These are phyloP conservation scores for Orius insidiosus DNA, from an alignment of 1,140 invertebrate species.

Conservation along the genomic window DNA sequence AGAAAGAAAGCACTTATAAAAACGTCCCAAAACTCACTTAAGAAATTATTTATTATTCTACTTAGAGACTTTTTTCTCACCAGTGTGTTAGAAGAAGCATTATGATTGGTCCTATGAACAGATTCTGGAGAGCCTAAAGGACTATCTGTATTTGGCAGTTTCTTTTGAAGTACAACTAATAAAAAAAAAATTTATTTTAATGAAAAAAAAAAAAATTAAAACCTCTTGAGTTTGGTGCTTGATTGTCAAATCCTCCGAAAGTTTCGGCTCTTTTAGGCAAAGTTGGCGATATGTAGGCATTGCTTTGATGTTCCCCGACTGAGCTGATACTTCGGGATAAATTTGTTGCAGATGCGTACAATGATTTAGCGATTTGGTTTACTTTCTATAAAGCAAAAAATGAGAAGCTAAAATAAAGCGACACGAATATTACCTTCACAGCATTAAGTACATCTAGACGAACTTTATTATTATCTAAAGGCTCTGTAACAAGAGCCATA, in stretches of 20 bases:
- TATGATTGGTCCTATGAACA: neutral
- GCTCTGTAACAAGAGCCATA: conserved; percentile 35
- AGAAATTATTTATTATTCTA: neutral
- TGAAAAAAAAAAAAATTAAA: no score
- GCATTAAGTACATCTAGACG: conserved; percentile 51
- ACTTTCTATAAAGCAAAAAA: no score
- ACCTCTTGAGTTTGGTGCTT: no score
- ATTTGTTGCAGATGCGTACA: conserved; percentile 49
- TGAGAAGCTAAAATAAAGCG: no score
- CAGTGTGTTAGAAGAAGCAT: neutral
- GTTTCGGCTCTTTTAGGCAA: no score
- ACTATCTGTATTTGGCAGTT: conserved; percentile 83
- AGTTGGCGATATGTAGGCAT: no score
- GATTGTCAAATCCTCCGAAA: no score
- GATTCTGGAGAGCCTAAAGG: neutral
- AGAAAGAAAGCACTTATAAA: neutral
- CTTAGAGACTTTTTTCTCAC: no score
- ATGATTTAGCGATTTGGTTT: conserved; percentile 49
- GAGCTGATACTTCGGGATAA: conserved; percentile 78
- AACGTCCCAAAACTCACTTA: neutral
- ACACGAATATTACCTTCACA: no score
- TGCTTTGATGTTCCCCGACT: conserved; percentile 77
- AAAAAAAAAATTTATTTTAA: no score
- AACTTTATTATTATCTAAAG: conserved; percentile 41
- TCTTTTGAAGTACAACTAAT: conserved; percentile 65